Base-by-base conservation (phyloP, 2,797 vertebrate species). In the Smutsia gigantea region DNA sequence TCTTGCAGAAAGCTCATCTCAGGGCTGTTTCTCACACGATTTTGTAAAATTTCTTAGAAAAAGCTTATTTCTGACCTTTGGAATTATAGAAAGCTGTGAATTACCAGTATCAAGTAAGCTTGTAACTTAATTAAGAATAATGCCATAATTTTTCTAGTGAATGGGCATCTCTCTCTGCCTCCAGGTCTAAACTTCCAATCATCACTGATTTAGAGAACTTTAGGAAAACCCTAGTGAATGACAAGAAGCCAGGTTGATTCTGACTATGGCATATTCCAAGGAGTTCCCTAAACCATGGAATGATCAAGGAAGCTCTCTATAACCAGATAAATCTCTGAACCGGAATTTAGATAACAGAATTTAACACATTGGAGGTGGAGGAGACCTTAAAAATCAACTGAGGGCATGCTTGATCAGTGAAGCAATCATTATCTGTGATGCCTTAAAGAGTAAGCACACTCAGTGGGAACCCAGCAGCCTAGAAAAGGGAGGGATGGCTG, bases 31-130 rank as follows among this genome's bases (percentile, higher is more conserved):
- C n/a, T 86, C 72, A 94, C 29, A 72, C 51, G 42, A 87, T 57
- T 96, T 79, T 53, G 29, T 77, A 87, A 96, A 81, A 61, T 49
- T 46, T 83, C 53, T 93, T 94, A 81, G 77, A 85, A 87, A 93
- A 91, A 82, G 51, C 71, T 92, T 59, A 63, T 94, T 92, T 94
- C 59, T 95, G 75, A 92, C 7, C 31, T 90, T 90, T 74, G 14
- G 53, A 95, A 95, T 71, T 87, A 55, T 27, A 93, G 57, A 90
- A 96, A 71, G 10, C 29, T 63, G 21, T n/a, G 72, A 95, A 84
- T 90, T 94, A 37, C 25, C 61, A n/a, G 34, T 34, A 53, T 37
- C n/a, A 34, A 37, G 10, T 53, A 92, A n/a, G 15, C n/a, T 87
- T 74, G 21, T 59, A 89, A 86, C 39, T 34, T 68, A 51, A 94